Evolutionary conservation across 2,888 invertebrate genomes (phyloP), one percentile per base, ranked within the genome.

Genomic region (Cantharis flavilabris): DNA sequence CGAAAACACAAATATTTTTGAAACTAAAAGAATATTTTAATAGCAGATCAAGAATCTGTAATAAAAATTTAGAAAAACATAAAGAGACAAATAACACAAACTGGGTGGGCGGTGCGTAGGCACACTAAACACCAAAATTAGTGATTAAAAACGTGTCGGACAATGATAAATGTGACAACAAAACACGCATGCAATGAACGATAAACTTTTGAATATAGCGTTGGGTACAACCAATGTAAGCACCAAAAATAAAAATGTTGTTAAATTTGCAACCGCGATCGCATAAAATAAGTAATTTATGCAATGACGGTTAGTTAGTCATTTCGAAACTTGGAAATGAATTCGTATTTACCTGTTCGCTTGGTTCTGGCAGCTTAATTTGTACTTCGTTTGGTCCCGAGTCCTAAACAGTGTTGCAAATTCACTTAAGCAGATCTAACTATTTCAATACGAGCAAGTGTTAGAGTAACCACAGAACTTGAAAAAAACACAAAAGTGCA

Each of bases 331-430:
- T 49, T 49, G 5, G 49, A 49, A 49, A 49, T 49, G 49, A 49
- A n/a, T 49, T 49, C 49, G 49, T 49, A 49, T 49, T 80, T 82
- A 83, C 84, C 83, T 83, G 81, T 33, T 80, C 70, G 76, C 77
- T 80, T 72, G 80, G 80, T 78, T 83, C 81, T 79, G 83, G 83
- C 82, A 83, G 83, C 81, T 83, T 84, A 80, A 85, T 83, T 83
- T 86, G 85, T 84, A 85, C 82, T 81, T 81, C 84, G 84, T 85
- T 86, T 85, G 85, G 84, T 83, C 84, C 81, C 80, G 80, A 84
- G 82, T 85, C 85, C 83, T 85, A 84, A 85, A 83, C 83, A 83
- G 83, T 80, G 83, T 82, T 80, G 76, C 79, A 81, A 75, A 75
- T 77, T 76, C 73, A 78, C 78, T 78, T 78, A 76, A 76, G 78